Evolutionary conservation across 1,140 invertebrate genomes (phyloP), one percentile per base, ranked within the genome.

Genomic region (Chionoecetes opilio): DNA sequence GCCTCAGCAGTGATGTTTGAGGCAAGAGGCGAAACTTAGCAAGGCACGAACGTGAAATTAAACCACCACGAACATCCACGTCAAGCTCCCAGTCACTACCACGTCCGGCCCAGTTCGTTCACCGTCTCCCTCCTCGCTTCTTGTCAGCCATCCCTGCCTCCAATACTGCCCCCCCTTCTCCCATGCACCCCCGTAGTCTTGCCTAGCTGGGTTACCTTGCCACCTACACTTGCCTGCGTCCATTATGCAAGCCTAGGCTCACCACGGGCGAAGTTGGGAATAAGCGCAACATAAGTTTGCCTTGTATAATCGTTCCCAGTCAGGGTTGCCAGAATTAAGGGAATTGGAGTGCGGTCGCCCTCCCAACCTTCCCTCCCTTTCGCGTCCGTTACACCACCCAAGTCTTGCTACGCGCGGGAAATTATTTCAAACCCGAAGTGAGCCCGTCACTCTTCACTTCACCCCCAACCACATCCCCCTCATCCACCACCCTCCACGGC

Each of bases 61-160:
- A 75, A 75, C 63, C 11, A 5, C 63, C 63, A 75, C 63, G 63
- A 75, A 75, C 63, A n/a, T 75, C 63, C 63, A 75, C 63, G 63
- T 75, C 63, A 75, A 75, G 63, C 63, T n/a, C n/a, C 63, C 21
- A 75, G 63, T 75, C 63, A 75, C 63, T 53, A 53, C 46, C 63
- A 75, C 63, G 63, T 75, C 63, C 63, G 63, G 63, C 63, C 63
- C 63, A 75, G 63, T 75, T 75, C 63, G 63, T 75, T 75, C 63
- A 75, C 63, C 63, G 63, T n/a, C 63, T 75, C 63, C 63, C 63
- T 75, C n/a, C 63, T 26, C n/a, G 21, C 63, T 75, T n/a, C 46
- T 53, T 17, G 46, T 53, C 46, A 9, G 46, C 46, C 46, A n/a
- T 75, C 63, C 63, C 21, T 11, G 6, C 63, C n/a, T n/a, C 63